These are phyloP conservation scores for Euplagia quadripunctaria DNA, from an alignment of 2,888 invertebrate species.

Conservation along the genomic window DNA sequence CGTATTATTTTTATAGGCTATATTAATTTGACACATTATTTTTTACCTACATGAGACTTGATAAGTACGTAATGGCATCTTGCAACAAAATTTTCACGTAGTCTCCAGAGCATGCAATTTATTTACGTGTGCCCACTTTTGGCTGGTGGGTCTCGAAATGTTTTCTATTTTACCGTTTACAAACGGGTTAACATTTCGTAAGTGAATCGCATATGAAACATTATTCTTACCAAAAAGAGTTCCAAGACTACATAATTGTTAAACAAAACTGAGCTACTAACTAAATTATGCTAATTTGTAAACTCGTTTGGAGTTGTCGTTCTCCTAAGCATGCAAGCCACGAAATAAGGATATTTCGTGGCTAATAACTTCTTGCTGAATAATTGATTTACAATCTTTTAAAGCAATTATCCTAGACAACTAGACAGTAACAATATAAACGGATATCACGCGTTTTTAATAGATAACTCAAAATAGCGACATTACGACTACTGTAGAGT, in stretches of 20 bases:
- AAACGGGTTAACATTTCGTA: background rate
- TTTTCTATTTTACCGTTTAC: constrained; percentile 1
- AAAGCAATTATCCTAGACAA: background rate
- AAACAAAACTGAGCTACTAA: background rate
- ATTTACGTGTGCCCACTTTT: background rate
- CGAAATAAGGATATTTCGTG: too few relatives aligned
- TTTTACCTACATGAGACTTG: background rate
- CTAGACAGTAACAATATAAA: background rate
- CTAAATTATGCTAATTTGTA: background rate
- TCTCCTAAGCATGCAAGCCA: too few relatives aligned
- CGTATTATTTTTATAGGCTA: background rate
- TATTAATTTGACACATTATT: background rate
- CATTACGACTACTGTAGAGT: background rate
- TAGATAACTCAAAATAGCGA: background rate
- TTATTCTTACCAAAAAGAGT: background rate
- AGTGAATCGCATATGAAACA: background rate
- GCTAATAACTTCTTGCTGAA: background rate
- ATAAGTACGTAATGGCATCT: background rate
- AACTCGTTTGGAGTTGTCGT: background rate
- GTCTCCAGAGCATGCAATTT: background rate
- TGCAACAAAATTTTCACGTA: background rate
- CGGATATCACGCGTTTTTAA: background rate
- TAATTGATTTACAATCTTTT: background rate
- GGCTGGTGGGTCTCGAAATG: background rate
- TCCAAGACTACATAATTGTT: background rate